Conservation (phyloP, 2,113 vertebrate genomes). For the Gopherus flavomarginatus region DNA sequence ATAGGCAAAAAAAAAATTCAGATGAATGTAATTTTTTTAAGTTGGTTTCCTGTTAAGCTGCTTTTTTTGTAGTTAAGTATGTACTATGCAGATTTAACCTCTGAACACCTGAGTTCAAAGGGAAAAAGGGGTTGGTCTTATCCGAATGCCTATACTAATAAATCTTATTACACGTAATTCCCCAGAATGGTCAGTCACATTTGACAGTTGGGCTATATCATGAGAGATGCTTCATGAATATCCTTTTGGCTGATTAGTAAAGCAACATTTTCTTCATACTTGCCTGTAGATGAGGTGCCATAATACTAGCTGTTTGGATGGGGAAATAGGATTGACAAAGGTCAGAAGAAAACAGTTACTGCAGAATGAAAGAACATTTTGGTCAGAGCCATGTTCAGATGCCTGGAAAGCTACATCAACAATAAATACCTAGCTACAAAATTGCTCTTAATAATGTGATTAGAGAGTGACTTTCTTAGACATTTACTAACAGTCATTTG, state of each 20-base stretch:
- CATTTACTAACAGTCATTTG: not conserved
- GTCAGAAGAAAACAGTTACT: not conserved
- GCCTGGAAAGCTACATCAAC: not conserved
- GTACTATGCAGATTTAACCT: not conserved
- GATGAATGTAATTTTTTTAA: not conserved
- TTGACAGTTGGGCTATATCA: not conserved
- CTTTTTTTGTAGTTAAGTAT: not conserved
- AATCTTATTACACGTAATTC: not conserved
- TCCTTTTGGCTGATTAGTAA: not conserved
- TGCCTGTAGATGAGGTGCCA: not conserved
- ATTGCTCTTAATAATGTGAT: not conserved
- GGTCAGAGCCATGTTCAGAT: not conserved
- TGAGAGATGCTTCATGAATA: not conserved
- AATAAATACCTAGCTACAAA: not conserved
- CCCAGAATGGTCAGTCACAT: not conserved
- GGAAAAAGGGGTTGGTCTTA: not conserved
- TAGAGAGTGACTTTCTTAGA: not conserved
- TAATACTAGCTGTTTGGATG: not conserved
- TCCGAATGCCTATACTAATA: not conserved
- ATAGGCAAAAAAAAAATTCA: not conserved
- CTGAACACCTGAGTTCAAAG: not conserved
- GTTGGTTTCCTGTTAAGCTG: rapidly evolving
- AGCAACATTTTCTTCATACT: not conserved
- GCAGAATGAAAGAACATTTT: not conserved
- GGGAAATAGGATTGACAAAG: not conserved